Evolutionary conservation across 2,797 vertebrate genomes (phyloP).

Genomic region (Molossus alvarezi): DNA sequence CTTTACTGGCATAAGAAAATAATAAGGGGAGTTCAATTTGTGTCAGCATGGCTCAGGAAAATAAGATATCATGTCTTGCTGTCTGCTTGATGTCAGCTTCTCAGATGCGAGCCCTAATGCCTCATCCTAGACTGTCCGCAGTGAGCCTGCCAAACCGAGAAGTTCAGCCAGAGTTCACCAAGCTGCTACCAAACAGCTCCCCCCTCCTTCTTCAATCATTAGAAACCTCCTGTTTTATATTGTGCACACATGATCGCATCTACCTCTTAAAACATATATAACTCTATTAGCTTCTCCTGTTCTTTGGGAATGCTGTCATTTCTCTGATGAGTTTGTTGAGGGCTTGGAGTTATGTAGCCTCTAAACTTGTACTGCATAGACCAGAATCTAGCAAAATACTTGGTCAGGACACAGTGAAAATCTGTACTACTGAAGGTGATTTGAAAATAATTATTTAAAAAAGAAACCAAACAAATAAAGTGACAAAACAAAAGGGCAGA

Average conservation of each 20-base stretch:
- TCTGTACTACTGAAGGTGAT: neutral
- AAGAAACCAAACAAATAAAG: neutral
- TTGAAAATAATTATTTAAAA: neutral
- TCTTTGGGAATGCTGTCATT: conserved; percentile 89
- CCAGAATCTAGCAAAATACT: conserved; percentile 63
- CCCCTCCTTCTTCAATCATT: conserved; percentile 89
- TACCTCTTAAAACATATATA: conserved; percentile 92
- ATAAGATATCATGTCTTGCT: conserved; percentile 99
- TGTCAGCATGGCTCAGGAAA: conserved; percentile 97
- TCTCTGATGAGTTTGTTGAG: conserved; percentile 87
- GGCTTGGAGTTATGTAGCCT: conserved; percentile 84
- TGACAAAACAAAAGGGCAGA: neutral
- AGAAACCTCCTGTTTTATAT: conserved; percentile 93
- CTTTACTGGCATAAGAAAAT: conserved; percentile 95
- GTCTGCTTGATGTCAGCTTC: conserved; percentile 97
- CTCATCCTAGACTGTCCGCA: conserved; percentile 94
- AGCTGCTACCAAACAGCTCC: conserved; percentile 93
- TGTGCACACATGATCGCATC: conserved; percentile 92
- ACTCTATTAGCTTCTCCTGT: conserved; percentile 91
- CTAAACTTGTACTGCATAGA: conserved; percentile 85
- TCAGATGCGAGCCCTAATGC: conserved; percentile 95
- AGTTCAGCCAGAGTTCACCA: conserved; percentile 98
- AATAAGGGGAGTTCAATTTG: conserved; percentile 97
- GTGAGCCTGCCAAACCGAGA: conserved; percentile 93
- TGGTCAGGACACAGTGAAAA: conserved; percentile 74